Evolutionary conservation across 1,140 invertebrate genomes (phyloP).

Genomic region (Neocloeon triangulifer): DNA sequence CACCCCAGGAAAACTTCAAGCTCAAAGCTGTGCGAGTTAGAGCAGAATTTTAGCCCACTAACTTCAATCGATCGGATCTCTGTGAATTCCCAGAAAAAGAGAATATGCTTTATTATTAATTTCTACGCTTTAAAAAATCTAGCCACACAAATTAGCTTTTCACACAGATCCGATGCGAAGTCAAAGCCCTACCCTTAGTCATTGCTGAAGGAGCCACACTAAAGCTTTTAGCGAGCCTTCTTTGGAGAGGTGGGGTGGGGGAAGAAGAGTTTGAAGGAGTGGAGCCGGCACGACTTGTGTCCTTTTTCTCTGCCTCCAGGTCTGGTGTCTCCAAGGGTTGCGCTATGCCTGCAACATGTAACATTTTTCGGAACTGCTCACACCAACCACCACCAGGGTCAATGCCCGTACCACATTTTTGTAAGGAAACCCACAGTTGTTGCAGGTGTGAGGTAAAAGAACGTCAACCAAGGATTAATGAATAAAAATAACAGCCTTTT

Average conservation of each 20-base stretch:
- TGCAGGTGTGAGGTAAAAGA: too few species aligned
- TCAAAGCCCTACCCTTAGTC: conserved; percentile 23
- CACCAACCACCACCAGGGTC: background rate
- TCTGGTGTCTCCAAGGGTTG: conserved; percentile 12
- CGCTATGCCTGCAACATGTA: conserved; percentile 23
- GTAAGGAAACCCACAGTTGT: too few species aligned
- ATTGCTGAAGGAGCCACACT: conserved; percentile 48
- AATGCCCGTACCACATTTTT: too few species aligned
- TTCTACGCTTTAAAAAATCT: background rate
- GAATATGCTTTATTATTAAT: too few species aligned
- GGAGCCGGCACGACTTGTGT: conserved; percentile 5
- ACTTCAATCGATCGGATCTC: too few species aligned
- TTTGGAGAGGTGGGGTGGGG: conserved; percentile 48
- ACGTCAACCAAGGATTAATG: conserved; percentile 11
- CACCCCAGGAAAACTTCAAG: conserved; percentile 5
- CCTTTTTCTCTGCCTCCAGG: background rate
- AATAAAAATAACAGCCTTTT: background rate
- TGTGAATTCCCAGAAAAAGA: too few species aligned
- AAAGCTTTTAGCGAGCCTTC: conserved; percentile 70
- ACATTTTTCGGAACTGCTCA: background rate
- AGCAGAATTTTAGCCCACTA: too few species aligned
- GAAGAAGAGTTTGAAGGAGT: conserved; percentile 16
- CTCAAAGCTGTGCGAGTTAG: too few species aligned
- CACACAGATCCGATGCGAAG: background rate
- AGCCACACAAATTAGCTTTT: background rate